A percentile compares a stretch with the other conserved stretches of the same genome.
phyloP scores from a whole-genome alignment of 2,888 invertebrate genomes.

The Dynastes grantii region DNA sequence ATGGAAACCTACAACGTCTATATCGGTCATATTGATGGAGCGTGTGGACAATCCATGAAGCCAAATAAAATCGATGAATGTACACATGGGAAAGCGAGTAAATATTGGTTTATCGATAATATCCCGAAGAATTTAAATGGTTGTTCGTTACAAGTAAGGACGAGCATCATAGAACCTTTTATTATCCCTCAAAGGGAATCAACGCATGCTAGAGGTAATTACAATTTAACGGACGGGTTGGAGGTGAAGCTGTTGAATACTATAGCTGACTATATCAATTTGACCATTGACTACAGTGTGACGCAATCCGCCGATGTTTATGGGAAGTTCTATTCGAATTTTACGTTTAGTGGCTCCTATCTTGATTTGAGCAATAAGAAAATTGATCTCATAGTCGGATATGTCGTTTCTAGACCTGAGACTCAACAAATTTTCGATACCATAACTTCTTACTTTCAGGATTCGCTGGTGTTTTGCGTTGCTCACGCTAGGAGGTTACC shows the following conservation, averaged over 20 bases:
- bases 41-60: slow-evolving; percentile 57
- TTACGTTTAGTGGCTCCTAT: slow-evolving; percentile 60
- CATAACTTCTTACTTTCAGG: slow-evolving; percentile 63
- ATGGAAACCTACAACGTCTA: slow-evolving; percentile 58
- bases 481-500: slow-evolving; percentile 62
- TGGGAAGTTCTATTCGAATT: slow-evolving; percentile 59
- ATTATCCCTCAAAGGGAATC: slow-evolving; percentile 59
- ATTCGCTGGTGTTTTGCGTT: slow-evolving; percentile 65
- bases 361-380: slow-evolving; percentile 58
- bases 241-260: slow-evolving; percentile 61
- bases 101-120: slow-evolving; percentile 61
- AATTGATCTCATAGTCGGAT: slow-evolving; percentile 65
- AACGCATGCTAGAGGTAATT: slow-evolving; percentile 24
- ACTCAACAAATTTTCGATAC: slow-evolving; percentile 62
- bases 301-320: slow-evolving; percentile 55
- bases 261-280: slow-evolving; percentile 60
- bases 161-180: slow-evolving; percentile 65
- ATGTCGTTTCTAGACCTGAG: slow-evolving; percentile 61
- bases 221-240: slow-evolving; percentile 58
- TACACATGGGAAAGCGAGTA: slow-evolving; percentile 53
- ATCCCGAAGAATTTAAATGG: slow-evolving; percentile 62
- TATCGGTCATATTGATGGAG: slow-evolving; percentile 61
- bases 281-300: slow-evolving; percentile 58
- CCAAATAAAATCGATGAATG: slow-evolving; percentile 58
- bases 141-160: slow-evolving; percentile 63